Evolutionary conservation across 2,888 invertebrate species (phyloP), one percentile per base, ranked within the genome.

Genomic region (Zhuqinia jingwanae): DNA sequence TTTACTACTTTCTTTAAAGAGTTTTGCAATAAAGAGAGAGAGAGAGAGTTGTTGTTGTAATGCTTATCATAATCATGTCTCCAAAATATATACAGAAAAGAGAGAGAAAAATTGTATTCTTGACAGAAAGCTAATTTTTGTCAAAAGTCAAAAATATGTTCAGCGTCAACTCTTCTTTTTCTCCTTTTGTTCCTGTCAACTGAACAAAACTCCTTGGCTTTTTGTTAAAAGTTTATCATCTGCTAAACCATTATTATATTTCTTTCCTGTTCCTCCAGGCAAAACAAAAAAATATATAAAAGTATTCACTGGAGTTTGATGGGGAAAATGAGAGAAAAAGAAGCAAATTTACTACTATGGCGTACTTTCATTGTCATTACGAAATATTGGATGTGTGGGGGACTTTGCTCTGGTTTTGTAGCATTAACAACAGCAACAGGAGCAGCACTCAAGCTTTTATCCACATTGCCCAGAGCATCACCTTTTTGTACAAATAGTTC

Each of bases 211-310:
- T 50, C n/a, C n/a, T n/a, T n/a, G n/a, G 73, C 27, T n/a, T 27
- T 73, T 73, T 73, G 50, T 53, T 50, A 50, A 73, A 50, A 73
- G 73, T 73, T 73, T 50, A 73, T 73, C 50, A 73, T 73, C 27
- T 53, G 27, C 50, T 50, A 73, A 50, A 25, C 73, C 73, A 50
- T 73, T 73, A 73, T n/a, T n/a, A n/a, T n/a, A n/a, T 73, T 50
- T 22, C 73, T 50, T n/a, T 53, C 47, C n/a, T 73, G 50, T 20
- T 73, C 73, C 73, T 73, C 36, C 50, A 50, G 73, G 73, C 73
- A 27, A 73, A 50, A 73, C 22, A 22, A n/a, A 45, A 70, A 47
- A 3, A 53, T 6, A 17, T 25, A 53, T 8, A 17, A 25, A 50
- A 73, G 27, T 73, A 73, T 73, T 73, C 73, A 17, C 50, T 27